phyloP scores from a whole-genome alignment of 2,888 invertebrate species.

The Rambutsinella grinnellia region DNA sequence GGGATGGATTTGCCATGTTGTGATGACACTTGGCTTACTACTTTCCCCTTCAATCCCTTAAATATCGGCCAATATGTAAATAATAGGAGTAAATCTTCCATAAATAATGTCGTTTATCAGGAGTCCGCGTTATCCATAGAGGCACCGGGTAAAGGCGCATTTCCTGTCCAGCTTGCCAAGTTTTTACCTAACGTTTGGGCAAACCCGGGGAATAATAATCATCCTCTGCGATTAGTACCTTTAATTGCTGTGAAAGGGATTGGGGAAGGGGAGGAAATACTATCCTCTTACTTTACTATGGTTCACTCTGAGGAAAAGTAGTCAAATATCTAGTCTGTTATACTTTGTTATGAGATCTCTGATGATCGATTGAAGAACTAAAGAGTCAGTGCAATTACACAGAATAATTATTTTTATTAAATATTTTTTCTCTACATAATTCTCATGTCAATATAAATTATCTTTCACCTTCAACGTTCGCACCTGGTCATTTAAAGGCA shows the following conservation, averaged over 20 bases:
- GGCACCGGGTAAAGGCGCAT: slow-evolving; percentile 42
- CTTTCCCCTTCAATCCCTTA: slow-evolving; percentile 69
- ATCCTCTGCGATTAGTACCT: slow-evolving; percentile 69
- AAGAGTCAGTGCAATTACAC: no score
- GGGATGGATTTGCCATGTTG: slow-evolving; percentile 68
- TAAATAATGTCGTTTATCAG: slow-evolving; percentile 72
- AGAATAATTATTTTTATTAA: background rate
- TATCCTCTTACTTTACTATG: slow-evolving; percentile 70
- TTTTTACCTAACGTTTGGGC: slow-evolving; percentile 71
- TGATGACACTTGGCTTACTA: slow-evolving; percentile 67
- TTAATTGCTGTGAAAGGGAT: slow-evolving; percentile 70
- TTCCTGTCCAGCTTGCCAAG: slow-evolving; percentile 68
- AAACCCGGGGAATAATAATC: slow-evolving; percentile 56
- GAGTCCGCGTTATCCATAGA: slow-evolving; percentile 68
- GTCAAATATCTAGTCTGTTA: no score
- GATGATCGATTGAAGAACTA: no score
- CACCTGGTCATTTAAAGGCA: no score
- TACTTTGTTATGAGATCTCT: no score
- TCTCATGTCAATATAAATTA: no score
- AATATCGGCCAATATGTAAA: slow-evolving; percentile 72
- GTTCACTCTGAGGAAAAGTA: slow-evolving; percentile 47
- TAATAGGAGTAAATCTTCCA: slow-evolving; percentile 69
- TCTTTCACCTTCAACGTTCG: no score
- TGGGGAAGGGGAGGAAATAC: slow-evolving; percentile 69
- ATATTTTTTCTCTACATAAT: background rate